These are phyloP conservation scores for Acropora tenuis DNA, from an alignment of 64 coral and sea anemone genomes.

Conservation along the genomic window DNA sequence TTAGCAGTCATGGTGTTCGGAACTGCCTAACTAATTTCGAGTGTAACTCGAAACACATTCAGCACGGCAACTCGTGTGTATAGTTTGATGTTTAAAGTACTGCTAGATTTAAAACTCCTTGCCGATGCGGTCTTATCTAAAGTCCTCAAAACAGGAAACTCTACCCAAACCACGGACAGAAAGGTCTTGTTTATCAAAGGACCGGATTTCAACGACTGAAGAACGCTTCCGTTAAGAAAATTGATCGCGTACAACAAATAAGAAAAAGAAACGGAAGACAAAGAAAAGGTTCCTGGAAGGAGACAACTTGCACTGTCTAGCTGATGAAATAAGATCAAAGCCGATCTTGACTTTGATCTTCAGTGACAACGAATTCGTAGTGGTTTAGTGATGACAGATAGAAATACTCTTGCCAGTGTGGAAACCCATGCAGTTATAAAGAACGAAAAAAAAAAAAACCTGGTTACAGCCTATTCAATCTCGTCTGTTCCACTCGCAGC, in stretches of 20 bases:
- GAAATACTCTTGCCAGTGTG: neutral
- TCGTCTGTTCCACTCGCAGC: neutral
- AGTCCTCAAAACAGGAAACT: slow-evolving; percentile 14
- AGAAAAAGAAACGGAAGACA: neutral
- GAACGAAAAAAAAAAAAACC: neutral
- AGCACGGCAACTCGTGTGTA: no score
- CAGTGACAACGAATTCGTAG: neutral
- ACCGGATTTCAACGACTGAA: slow-evolving; percentile 7
- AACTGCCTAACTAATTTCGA: no score
- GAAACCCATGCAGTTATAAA: neutral
- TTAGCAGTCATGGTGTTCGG: no score
- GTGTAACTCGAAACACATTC: no score
- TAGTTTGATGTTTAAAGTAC: no score
- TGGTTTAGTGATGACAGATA: neutral
- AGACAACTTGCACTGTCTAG: neutral
- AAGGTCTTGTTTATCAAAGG: slow-evolving; percentile 7
- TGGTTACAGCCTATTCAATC: no score
- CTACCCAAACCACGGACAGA: neutral
- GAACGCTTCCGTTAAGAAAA: slow-evolving; percentile 24
- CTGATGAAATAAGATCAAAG: neutral
- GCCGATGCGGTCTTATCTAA: neutral
- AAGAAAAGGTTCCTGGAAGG: no score
- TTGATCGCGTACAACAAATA: slow-evolving; percentile 23
- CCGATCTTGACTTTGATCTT: neutral
- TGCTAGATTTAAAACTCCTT: neutral